Evolutionary conservation across 2,797 vertebrate genomes (phyloP).

Genomic region (Sebastolobus alascanus): DNA sequence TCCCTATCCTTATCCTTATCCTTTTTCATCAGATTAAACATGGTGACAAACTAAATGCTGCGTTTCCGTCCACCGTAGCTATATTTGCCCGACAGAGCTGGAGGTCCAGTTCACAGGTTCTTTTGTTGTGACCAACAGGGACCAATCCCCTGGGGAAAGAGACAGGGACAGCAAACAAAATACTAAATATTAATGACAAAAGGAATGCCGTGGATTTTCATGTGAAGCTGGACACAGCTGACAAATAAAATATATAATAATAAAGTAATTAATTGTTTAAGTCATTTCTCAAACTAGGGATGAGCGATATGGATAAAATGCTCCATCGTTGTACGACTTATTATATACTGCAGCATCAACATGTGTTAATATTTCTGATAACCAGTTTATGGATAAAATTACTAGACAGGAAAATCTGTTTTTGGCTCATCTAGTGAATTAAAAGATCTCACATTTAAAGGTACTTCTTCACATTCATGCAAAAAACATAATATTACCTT

Average conservation of each 20-base stretch:
- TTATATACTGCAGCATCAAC: too few relatives aligned
- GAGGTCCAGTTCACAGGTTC: conserved; percentile 29
- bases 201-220: not conserved
- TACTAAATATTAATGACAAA: not conserved
- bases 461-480: not conserved
- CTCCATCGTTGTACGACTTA: too few relatives aligned
- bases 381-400: not conserved
- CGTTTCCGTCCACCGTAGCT: conserved; percentile 41
- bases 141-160: conserved; percentile 59
- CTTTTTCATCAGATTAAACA: conserved; percentile 97
- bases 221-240: not conserved
- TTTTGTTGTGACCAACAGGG: conserved; percentile 37
- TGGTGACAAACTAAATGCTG: conserved; percentile 68
- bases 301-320: not conserved
- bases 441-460: not conserved
- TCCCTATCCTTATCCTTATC: conserved; percentile 94
- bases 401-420: not conserved
- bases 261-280: not conserved
- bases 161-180: conserved; percentile 9
- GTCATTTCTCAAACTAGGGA: not conserved
- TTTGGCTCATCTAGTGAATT: not conserved
- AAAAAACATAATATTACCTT: not conserved
- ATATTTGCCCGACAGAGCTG: conserved; percentile 58
- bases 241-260: not conserved
- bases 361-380: not conserved